Conservation (phyloP, 1,140 invertebrate species). For the Dolichoris vasculosae region DNA sequence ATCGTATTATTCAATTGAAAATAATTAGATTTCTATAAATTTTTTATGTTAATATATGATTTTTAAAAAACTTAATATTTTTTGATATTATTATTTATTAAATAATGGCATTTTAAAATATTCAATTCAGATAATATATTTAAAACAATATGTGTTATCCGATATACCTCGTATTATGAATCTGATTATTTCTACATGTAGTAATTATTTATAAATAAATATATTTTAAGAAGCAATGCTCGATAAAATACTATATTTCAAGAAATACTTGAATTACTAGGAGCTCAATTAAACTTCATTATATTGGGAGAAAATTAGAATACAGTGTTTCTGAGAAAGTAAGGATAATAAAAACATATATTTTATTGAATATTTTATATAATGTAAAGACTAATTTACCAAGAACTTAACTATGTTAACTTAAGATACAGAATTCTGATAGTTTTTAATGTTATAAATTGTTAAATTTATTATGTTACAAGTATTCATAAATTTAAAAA, state of each 20-base stretch:
- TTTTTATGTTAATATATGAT: no score
- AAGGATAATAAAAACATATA: background rate
- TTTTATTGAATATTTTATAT: background rate
- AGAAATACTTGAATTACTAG: background rate
- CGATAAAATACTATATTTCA: background rate
- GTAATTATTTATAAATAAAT: background rate
- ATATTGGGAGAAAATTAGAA: background rate
- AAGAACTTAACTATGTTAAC: background rate
- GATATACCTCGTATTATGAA: background rate
- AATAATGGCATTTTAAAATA: no score
- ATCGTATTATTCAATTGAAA: no score
- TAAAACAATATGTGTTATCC: background rate
- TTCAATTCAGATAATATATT: no score
- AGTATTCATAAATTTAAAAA: no score
- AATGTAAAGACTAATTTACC: background rate
- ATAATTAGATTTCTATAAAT: no score
- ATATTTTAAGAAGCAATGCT: background rate
- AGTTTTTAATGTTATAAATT: background rate
- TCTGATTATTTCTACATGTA: background rate
- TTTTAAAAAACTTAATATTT: no score
- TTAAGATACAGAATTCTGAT: background rate
- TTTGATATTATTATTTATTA: no score
- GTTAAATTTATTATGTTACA: background rate
- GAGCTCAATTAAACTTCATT: conserved; percentile 5
- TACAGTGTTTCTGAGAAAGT: background rate